phyloP scores from a whole-genome alignment of 2,888 invertebrate genomes.

The Bunonema sp. region DNA sequence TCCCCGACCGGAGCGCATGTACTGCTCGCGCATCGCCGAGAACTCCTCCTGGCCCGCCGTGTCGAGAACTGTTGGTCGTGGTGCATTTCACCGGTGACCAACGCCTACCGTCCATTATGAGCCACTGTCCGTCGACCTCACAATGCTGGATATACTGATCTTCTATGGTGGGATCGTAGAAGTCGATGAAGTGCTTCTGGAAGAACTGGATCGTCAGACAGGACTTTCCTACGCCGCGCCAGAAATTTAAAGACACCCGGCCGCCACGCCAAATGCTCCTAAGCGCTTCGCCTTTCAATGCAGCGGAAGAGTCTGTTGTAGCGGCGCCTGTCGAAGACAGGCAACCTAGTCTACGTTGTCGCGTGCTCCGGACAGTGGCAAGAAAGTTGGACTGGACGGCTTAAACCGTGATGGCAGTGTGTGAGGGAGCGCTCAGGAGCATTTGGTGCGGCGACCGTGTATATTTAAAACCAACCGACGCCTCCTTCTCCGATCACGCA shows the following conservation, averaged over 20 bases:
- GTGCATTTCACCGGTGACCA: too few relatives aligned
- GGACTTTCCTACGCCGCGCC: conserved; percentile 82
- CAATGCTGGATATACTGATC: conserved; percentile 85
- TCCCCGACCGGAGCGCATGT: conserved; percentile 81
- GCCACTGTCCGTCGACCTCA: conserved; percentile 75
- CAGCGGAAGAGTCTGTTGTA: too few relatives aligned
- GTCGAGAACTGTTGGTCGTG: conserved; percentile 78
- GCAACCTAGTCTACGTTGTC: too few relatives aligned
- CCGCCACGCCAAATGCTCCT: too few relatives aligned
- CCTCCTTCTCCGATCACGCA: conserved; percentile 35
- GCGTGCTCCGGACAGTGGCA: too few relatives aligned
- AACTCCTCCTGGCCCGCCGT: conserved; percentile 90
- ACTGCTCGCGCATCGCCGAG: conserved; percentile 77
- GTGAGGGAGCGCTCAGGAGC: too few relatives aligned
- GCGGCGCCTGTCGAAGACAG: too few relatives aligned
- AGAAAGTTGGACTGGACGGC: too few relatives aligned
- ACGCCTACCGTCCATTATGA: conserved; percentile 35
- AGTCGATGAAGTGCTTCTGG: conserved; percentile 71
- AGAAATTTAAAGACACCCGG: too few relatives aligned
- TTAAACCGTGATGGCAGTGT: too few relatives aligned
- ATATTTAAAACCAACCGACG: conserved; percentile 13
- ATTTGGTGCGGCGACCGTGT: too few relatives aligned
- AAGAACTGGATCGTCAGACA: conserved; percentile 93
- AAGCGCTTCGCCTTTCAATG: too few relatives aligned
- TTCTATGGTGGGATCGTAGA: conserved; percentile 87